Percentiles rank a stretch among this genome's conserved stretches.
phyloP scores from a whole-genome alignment of 2,797 vertebrate genomes.

The Chelmon rostratus region DNA sequence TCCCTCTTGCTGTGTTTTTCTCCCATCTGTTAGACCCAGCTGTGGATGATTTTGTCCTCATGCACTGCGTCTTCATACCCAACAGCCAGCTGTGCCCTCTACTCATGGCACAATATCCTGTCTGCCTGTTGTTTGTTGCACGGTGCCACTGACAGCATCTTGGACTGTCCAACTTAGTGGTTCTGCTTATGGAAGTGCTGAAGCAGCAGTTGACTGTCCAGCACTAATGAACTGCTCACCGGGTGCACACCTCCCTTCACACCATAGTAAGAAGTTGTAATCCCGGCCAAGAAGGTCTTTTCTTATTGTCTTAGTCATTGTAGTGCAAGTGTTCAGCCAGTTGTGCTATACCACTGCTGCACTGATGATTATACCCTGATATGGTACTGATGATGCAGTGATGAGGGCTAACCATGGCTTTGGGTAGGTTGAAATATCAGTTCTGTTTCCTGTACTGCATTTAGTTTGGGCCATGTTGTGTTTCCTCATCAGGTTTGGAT shows the following conservation, averaged over 20 bases:
- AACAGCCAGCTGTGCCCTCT: constrained; percentile 95
- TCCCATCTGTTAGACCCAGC: constrained; percentile 88
- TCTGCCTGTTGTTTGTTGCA: constrained; percentile 45
- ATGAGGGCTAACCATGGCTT: background rate
- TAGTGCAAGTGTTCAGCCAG: constrained; percentile 2
- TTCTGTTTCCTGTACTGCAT: constrained; percentile 3
- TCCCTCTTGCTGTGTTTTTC: constrained; percentile 30
- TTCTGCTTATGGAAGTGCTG: constrained; percentile 49
- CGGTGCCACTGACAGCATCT: constrained; percentile 19
- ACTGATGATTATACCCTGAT: background rate
- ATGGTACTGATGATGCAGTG: background rate
- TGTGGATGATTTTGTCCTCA: constrained; percentile 97
- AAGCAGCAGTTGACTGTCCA: constrained; percentile 50
- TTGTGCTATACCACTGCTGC: constrained; percentile 7
- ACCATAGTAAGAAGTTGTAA: constrained; percentile 48
- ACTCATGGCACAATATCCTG: constrained; percentile 99
- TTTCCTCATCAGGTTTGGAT: background rate
- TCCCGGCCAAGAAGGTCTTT: constrained; percentile 37
- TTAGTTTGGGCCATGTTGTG: background rate
- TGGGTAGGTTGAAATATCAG: background rate
- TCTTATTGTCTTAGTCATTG: constrained; percentile 39
- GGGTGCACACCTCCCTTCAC: constrained; percentile 33
- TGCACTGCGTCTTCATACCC: constrained; percentile 98
- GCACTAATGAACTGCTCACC: constrained; percentile 52
- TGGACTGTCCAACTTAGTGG: constrained; percentile 3